Percentiles rank a stretch among this genome's conserved stretches.
phyloP scores from a whole-genome alignment of 1,140 invertebrate species.

The Saccostrea glomerata region DNA sequence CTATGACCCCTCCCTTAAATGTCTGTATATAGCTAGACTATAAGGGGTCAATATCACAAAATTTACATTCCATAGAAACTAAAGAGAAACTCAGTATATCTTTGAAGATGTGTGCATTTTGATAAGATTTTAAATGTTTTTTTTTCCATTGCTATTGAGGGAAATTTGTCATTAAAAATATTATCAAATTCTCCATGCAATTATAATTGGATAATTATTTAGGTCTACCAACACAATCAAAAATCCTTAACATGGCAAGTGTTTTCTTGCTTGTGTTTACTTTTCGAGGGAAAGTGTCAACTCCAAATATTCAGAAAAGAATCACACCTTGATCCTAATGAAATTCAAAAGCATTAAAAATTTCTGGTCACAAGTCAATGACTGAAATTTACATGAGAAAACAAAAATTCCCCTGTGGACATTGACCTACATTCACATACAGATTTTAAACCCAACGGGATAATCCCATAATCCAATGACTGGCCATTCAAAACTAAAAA shows the following conservation, averaged over 20 bases:
- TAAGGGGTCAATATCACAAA: not conserved
- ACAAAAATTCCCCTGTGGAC: not conserved
- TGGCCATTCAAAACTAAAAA: not conserved
- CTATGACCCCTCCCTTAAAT: not conserved
- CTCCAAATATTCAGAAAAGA: not conserved
- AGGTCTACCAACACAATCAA: too few relatives aligned
- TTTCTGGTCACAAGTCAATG: conserved; percentile 17
- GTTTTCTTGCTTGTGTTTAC: too few relatives aligned
- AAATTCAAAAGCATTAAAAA: not conserved
- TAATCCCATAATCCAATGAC: not conserved
- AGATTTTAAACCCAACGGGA: conserved; percentile 18
- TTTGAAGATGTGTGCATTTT: not conserved
- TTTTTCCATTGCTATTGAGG: too few relatives aligned
- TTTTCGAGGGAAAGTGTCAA: not conserved
- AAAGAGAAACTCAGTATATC: not conserved
- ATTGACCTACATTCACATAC: not conserved
- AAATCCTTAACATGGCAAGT: too few relatives aligned
- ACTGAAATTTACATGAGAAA: not conserved
- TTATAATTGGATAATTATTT: too few relatives aligned
- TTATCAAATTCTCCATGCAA: too few relatives aligned
- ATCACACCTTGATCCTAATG: not conserved
- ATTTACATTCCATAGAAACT: not conserved
- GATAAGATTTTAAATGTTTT: not conserved
- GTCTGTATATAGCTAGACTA: not conserved
- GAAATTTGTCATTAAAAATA: too few relatives aligned